A percentile compares a stretch with the other conserved stretches of the same genome.
These are phyloP conservation scores for rabbit (Oryctolagus cuniculus) DNA, from an alignment of 2,113 vertebrate genomes.

Conservation along the genomic window mOryCun1.1 NC_091433.1:188399501-188400000, in stretches of 20 bases:
- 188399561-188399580: no score
- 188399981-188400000: not conserved
- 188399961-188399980: not conserved
- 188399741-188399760: not conserved
- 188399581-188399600: no score
- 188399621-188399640: no score
- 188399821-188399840: not conserved
- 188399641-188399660: not conserved
- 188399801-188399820: not conserved
- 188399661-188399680: not conserved
- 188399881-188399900: not conserved
- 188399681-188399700: not conserved
- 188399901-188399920: not conserved
- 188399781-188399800: not conserved
- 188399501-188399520: no score
- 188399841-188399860: not conserved
- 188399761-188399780: not conserved
- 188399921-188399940: not conserved
- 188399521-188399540: no score
- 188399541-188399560: no score
- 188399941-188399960: no score
- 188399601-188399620: no score
- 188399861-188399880: not conserved
- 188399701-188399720: no score
- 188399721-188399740: fast-evolving